phyloP scores from a whole-genome alignment of 2,797 vertebrate species.

The Clarias pachynema region DNA sequence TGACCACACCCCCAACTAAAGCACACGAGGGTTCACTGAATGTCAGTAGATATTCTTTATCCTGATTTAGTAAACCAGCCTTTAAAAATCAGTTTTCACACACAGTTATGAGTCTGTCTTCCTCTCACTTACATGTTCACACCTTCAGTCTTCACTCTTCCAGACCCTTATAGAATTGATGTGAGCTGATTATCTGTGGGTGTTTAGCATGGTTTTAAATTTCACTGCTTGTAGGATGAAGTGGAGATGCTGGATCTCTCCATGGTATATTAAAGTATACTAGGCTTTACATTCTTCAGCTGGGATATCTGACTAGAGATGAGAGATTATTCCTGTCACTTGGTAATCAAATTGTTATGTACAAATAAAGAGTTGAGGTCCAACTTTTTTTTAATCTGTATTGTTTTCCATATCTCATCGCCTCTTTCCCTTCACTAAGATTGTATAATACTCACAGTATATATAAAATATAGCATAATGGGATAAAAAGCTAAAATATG shows the following conservation, averaged over 20 bases:
- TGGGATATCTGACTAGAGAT: background rate
- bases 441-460: background rate
- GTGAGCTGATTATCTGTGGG: slow-evolving; percentile 34
- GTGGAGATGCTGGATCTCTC: slow-evolving; percentile 19
- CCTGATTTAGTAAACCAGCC: background rate
- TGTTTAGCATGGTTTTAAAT: slow-evolving; percentile 15
- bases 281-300: slow-evolving; percentile 1
- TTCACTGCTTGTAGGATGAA: slow-evolving; percentile 50
- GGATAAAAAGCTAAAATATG: background rate
- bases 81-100: slow-evolving; percentile 19
- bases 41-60: background rate
- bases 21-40: background rate
- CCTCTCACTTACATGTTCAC: slow-evolving; percentile 11
- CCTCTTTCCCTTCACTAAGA: background rate
- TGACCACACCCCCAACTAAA: background rate
- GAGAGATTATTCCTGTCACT: slow-evolving; percentile 18
- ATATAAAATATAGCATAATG: background rate
- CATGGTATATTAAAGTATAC: background rate
- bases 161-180: slow-evolving; percentile 30
- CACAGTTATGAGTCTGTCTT: background rate
- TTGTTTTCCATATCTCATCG: too few relatives aligned
- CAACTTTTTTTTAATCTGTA: slow-evolving; percentile 10
- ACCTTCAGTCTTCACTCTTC: background rate
- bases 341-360: slow-evolving; percentile 27
- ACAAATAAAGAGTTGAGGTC: slow-evolving; percentile 18